A percentile compares a stretch with the other conserved stretches of the same genome.
These are phyloP conservation scores for Phrynocephalus vlangalii DNA, from an alignment of 2,797 vertebrate species.

Conservation along the genomic window DNA sequence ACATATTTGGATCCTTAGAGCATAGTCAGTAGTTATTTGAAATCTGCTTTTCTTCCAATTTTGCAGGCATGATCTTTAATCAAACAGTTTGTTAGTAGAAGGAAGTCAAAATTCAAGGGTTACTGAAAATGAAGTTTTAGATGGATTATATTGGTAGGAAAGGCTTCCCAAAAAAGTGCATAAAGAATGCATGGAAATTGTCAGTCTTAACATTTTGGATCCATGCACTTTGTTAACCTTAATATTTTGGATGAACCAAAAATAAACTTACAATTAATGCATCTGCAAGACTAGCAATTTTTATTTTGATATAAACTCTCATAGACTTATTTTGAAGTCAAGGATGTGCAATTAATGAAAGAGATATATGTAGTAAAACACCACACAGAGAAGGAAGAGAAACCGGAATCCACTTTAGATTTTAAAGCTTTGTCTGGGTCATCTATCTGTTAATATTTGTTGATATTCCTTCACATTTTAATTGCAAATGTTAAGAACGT, in stretches of 20 bases:
- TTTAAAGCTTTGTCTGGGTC: background rate
- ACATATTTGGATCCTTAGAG: too few species aligned
- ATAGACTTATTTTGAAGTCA: background rate
- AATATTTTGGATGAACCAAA: too few species aligned
- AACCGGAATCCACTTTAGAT: background rate
- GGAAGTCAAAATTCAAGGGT: background rate
- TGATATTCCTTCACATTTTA: background rate
- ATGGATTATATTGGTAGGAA: too few species aligned
- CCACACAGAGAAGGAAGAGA: background rate
- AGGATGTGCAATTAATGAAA: background rate
- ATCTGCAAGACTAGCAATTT: too few species aligned
- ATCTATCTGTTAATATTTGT: background rate
- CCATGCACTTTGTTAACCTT: too few species aligned
- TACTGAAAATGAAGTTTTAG: too few species aligned
- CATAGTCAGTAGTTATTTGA: background rate
- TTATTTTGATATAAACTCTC: too few species aligned
- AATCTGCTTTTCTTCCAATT: background rate
- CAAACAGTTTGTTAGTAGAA: background rate
- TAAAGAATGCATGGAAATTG: too few species aligned
- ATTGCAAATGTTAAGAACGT: background rate
- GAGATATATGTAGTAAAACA: background rate
- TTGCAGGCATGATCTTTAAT: background rate
- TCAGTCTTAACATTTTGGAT: too few species aligned
- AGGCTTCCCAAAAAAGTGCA: too few species aligned
- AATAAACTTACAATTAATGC: too few species aligned